Evolutionary conservation across 2,113 vertebrate species (phyloP).

Genomic region (Ageneiosus marmoratus): DNA sequence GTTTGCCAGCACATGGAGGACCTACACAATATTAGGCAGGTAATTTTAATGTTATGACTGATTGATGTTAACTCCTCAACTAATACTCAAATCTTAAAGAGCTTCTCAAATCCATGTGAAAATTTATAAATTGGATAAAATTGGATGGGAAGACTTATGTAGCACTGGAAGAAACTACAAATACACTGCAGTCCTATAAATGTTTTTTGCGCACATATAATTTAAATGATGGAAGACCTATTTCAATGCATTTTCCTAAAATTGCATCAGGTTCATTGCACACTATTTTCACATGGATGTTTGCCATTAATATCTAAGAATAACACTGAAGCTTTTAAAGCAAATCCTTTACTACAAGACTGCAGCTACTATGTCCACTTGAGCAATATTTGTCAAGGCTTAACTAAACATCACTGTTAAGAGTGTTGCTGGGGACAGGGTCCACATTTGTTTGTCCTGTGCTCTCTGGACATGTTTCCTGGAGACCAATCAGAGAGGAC

Average conservation of each 20-base stretch:
- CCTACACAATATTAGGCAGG: not conserved
- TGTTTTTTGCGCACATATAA: too few relatives aligned
- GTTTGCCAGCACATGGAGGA: not conserved
- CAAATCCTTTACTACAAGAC: conserved; percentile 48
- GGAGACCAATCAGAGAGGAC: conserved; percentile 65
- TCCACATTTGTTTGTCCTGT: conserved; percentile 35
- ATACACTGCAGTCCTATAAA: too few relatives aligned
- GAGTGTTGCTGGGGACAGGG: conserved; percentile 33
- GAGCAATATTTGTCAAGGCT: conserved; percentile 43
- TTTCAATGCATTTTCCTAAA: not conserved
- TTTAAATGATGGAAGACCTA: too few relatives aligned
- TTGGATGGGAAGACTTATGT: too few relatives aligned
- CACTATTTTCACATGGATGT: not conserved
- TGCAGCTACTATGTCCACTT: conserved; percentile 62
- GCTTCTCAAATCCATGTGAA: not conserved
- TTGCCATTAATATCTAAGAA: not conserved
- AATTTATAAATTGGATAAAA: too few relatives aligned
- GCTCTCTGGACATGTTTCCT: conserved; percentile 62
- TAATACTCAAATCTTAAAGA: not conserved
- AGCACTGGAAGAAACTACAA: too few relatives aligned
- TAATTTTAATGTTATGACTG: not conserved
- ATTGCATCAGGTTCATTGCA: not conserved
- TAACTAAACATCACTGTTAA: conserved; percentile 11
- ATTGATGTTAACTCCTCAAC: not conserved
- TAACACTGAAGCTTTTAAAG: not conserved